Base-by-base conservation (phyloP, 1,140 invertebrate genomes). In the Drosophila rhopaloa region DNA sequence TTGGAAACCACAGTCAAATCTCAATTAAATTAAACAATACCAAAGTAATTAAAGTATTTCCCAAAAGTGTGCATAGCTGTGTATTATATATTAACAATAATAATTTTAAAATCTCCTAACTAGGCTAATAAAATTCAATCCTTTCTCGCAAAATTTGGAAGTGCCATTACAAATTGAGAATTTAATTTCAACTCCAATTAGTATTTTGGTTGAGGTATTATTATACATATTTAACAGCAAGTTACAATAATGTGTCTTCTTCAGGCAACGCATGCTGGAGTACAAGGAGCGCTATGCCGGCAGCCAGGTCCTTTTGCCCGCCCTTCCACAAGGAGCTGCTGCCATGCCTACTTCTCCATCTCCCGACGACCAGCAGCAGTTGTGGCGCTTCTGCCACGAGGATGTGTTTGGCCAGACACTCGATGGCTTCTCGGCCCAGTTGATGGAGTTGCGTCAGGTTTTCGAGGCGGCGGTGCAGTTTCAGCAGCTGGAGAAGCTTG, bases 401-500 rank as follows among this genome's bases (percentile, higher is more conserved):
- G 93, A 95, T 41, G 93, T 96, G 48, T 97, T 97, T 93, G 94
- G 95, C 71, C 91, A 95, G 67, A 82, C 90, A 58, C 94, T 95
- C 58, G 93, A 96, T 65, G 93, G 94, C 76, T 97, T 96, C 91
- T 81, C 94, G 10, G 91, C 94, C 43, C 93, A 96, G 68, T 92
- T 94, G 3, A 43, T 71, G 14, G 75, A 93, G 55, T 85, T 94
- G 14, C 91, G 96, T 93, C 91, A 93, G 19, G 93, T 97, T 70
- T 95, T 97, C 80, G 94, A 95, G 48, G 94, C 95, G 4, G 94
- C 95, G 0, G 90, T 95, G n/a, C 96, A 97, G 85, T 97, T 97
- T 81, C 93, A 95, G 57, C 97, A 97, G 90, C 91, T 98, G 27
- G 97, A 97, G 92, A 96, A 96, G 92, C 93, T 97, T 3, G 97